Base-by-base conservation (phyloP, 2,888 invertebrate genomes). In the Argyra leucocephala region DNA sequence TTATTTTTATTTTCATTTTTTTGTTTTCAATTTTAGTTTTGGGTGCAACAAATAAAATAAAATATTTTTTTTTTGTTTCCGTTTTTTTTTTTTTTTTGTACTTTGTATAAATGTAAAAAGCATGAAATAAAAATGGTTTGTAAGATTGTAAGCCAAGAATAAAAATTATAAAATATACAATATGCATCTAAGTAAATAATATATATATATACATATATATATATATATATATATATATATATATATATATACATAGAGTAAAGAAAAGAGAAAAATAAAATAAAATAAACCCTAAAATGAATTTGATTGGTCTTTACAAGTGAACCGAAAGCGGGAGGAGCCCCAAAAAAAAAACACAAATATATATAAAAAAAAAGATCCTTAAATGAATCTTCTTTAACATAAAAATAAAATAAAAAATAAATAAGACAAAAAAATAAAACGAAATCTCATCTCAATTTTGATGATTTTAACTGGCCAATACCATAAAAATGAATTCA, bases 311-410 rank as follows among this genome's bases (percentile, higher is more conserved):
- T 61, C 22, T 22, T 10, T 58, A 23, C 7, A 61, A 26, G 21
- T 22, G 26, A 24, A 61, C 10, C 10, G 21, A 61, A 61, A 31
- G 18, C 61, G n/a, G 61, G 61, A 61, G 61, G 61, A 61, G 61
- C 61, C 24, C 61, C 61, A 61, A 31, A 61, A 61, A 10, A 5
- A 22, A 12, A 24, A 24, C 18, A 23, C 3, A 23, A 22, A 59
- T 12, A 23, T 5, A 59, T 3, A 3, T 22, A 22, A 59, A 59
- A 60, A 60, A 22, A 21, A 23, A 59, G 22, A 48, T 48, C 48
- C 48, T 48, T 48, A n/a, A 48, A 48, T 48, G n/a, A 48, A 48
- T 48, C 48, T 48, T 48, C n/a, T 18, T 48, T 48, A 9, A 48
- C 12, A 12, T 18, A 48, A 48, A 5, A 15, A 12, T n/a, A 48